Evolutionary conservation across 35 echinoderm and acorn worm species (phyloP), one percentile per base, ranked within the genome.

Genomic region (Amphiura filiformis): DNA sequence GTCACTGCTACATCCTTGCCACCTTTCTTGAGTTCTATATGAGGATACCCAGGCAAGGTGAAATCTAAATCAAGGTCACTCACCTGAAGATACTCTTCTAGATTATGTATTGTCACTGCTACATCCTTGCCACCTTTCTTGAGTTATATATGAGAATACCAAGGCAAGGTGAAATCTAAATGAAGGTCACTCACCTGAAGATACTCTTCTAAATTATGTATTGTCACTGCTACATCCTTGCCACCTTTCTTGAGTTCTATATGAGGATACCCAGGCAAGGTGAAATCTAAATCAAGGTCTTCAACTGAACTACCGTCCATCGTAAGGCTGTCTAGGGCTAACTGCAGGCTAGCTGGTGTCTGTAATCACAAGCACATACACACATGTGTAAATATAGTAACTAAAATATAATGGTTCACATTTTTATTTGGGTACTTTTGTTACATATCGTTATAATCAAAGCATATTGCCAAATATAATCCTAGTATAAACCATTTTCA

Each of bases 191-290:
- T 86, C 39, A 97, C 95, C 95, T 94, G 81, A 17, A 97, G 86
- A 85, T 97, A 97, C 39, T 97, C 95, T 77, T 97, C 92, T 64
- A 97, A 57, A 57, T 95, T 99, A 52, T 99, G 96, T 42, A 99
- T 94, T 61, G 96, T 94, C 76, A 99, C 96, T 57, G 56, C 22
- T n/a, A 87, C 78, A 70, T 99, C 96, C 91, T 99, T 94, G 52
- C 96, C 96, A 23, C 96, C 96, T 86, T 99, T 99, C 87, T 95
- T 99, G 41, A 99, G 86, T 83, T 99, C 96, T 35, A 99, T 94
- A 44, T 91, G 79, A 32, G 93, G 90, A 35, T 99, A 92, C 13
- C 96, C 96, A 22, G 96, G 93, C 28, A 99, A 76, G 36, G 90
- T 92, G 82, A 99, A 99, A 35, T 99, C 96, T 47, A 99, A 90